phyloP scores from a whole-genome alignment of 2,797 vertebrate genomes.

The Fistularia tabacaria region DNA sequence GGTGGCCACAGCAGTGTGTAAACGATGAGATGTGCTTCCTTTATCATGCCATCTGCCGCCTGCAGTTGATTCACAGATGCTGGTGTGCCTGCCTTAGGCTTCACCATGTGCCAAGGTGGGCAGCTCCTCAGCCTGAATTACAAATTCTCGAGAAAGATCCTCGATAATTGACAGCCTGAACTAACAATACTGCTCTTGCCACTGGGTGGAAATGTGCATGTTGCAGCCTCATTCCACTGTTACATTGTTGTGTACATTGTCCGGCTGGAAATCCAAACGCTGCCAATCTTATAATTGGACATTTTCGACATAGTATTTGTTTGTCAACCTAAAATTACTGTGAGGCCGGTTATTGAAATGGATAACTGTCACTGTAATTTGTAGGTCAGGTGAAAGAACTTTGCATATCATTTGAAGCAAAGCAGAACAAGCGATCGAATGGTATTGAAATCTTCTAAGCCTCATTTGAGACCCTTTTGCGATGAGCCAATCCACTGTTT shows the following conservation, averaged over 20 bases:
- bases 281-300: no score
- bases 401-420: no score
- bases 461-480: no score
- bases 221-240: slow-evolving; percentile 19
- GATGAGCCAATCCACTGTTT: no score
- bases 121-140: slow-evolving; percentile 37
- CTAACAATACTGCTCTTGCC: background rate
- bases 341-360: no score
- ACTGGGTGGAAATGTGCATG: slow-evolving; percentile 31
- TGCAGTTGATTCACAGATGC: slow-evolving; percentile 21
- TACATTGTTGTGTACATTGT: background rate
- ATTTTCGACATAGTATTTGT: no score
- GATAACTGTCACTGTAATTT: no score
- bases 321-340: no score
- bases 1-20: slow-evolving; percentile 8
- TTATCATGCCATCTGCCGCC: slow-evolving; percentile 35
- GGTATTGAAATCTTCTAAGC: no score
- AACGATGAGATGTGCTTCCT: slow-evolving; percentile 15
- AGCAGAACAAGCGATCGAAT: no score
- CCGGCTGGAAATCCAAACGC: no score
- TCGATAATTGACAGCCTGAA: slow-evolving; percentile 19
- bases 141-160: slow-evolving; percentile 22
- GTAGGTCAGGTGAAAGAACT: no score
- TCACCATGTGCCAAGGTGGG: slow-evolving; percentile 25
- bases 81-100: slow-evolving; percentile 20